These are phyloP conservation scores for Halcyon malimbica DNA, from an alignment of 2,113 vertebrate species.

Conservation along the genomic window DNA sequence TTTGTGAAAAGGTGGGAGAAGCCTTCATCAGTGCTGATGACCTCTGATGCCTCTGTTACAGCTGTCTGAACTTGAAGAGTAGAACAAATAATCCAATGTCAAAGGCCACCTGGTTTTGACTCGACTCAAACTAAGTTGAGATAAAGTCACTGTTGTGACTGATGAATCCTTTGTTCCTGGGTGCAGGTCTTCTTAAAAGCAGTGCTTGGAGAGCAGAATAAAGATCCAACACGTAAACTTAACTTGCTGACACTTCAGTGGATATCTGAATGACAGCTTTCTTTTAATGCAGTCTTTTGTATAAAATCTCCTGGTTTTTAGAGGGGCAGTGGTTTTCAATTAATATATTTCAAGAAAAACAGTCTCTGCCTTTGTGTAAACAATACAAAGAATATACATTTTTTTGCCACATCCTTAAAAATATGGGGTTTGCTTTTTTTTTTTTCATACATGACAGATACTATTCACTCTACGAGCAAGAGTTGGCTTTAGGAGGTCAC, in stretches of 20 bases:
- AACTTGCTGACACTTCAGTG: neutral
- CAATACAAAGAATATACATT: neutral
- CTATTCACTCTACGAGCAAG: neutral
- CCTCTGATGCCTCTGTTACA: neutral
- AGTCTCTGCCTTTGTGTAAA: neutral
- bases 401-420: neutral
- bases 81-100: neutral
- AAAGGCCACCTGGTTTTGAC: neutral
- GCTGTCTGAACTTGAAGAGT: neutral
- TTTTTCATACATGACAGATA: neutral
- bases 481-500: rapidly evolving
- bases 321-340: neutral
- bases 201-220: rapidly evolving
- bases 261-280: neutral
- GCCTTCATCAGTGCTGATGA: neutral
- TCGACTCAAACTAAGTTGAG: neutral
- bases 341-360: neutral
- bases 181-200: neutral
- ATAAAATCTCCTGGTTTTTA: neutral
- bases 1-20: neutral
- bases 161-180: neutral
- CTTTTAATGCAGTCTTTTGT: neutral
- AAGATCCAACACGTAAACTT: neutral
- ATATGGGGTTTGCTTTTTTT: neutral
- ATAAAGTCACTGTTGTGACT: neutral